Evolutionary conservation across 2,797 vertebrate genomes (phyloP).

Genomic region (Sebastolobus alascanus): DNA sequence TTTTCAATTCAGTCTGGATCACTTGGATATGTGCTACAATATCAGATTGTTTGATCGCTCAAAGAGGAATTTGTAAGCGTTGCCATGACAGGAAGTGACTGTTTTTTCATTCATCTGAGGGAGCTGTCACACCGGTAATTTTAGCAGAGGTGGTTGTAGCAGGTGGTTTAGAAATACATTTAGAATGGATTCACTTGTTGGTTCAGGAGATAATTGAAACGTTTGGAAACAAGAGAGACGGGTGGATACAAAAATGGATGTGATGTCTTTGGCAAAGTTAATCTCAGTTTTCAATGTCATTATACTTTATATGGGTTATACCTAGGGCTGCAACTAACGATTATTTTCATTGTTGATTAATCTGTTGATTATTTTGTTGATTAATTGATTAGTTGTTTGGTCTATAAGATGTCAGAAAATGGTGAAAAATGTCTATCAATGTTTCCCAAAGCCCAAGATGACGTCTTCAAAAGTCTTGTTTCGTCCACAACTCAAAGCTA

Average conservation of each 20-base stretch:
- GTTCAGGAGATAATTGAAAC: conserved; percentile 47
- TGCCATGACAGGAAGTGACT: conserved; percentile 44
- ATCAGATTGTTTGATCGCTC: conserved; percentile 36
- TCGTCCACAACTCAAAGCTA: too few relatives aligned
- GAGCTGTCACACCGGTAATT: conserved; percentile 43
- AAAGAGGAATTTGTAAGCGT: conserved; percentile 22
- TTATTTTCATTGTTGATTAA: too few relatives aligned
- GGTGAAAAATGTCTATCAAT: too few relatives aligned
- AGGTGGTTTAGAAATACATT: conserved; percentile 39
- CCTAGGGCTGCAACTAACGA: too few relatives aligned
- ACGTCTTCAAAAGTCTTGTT: too few relatives aligned
- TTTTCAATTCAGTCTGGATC: conserved; percentile 40
- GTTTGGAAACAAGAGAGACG: conserved; percentile 10
- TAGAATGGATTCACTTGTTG: conserved; percentile 30
- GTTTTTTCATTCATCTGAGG: conserved; percentile 21
- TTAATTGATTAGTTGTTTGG: too few relatives aligned
- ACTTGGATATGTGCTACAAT: conserved; percentile 28
- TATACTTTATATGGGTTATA: background rate
- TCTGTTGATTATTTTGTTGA: too few relatives aligned
- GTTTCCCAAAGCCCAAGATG: too few relatives aligned
- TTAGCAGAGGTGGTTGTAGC: conserved; percentile 26
- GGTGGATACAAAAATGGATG: conserved; percentile 11
- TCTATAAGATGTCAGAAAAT: too few relatives aligned
- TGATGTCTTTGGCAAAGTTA: background rate
- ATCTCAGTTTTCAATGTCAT: conserved; percentile 12